Evolutionary conservation across 2,113 vertebrate species (phyloP), one percentile per base, ranked within the genome.

Genomic region (Labeo rohita): DNA sequence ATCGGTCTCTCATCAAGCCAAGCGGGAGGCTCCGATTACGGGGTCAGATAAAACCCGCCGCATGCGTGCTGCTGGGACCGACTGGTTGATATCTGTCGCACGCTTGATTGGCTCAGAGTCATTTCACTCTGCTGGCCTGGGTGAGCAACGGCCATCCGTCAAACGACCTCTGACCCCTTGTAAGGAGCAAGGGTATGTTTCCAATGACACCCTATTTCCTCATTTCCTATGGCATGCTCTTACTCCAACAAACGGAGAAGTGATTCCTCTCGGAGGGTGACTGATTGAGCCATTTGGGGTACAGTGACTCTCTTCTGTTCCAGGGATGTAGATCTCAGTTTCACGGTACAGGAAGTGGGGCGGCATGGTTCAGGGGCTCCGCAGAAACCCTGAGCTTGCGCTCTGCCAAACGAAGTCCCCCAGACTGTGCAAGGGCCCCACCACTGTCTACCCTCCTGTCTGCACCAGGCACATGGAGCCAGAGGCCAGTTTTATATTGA

Each of bases 401-500:
- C 21, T 39, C 74, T 80, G 56, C 47, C 47, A 80, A 84, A 66
- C 63, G 23, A 73, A 12, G 61, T 50, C 77, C 70, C 70, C 81
- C 83, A 75, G 84, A 83, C 80, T 74, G 65, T 68, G 34, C 2
- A 52, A 83, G 78, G 84, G 77, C 86, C 88, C 86, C 86, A 84
- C 36, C 74, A 75, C 80, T 61, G 86, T 89, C 86, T 83, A 85
- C 86, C 80, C 79, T 75, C 76, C 73, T 85, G 86, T 89, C 88
- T 89, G 66, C 86, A 87, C 83, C 83, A 83, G 52, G 86, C 80
- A 12, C 4, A 68, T n/a, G 45, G 83, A 85, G 52, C 84, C 88
- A 83, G 88, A 81, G 88, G 82, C 66, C 83, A 80, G 86, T 78
- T 89, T 74, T 83, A 83, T 85, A 89, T 87, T 89, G 80, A 83